Conservation (phyloP, 1,140 invertebrate genomes). For the Cotesia glomerata region DNA sequence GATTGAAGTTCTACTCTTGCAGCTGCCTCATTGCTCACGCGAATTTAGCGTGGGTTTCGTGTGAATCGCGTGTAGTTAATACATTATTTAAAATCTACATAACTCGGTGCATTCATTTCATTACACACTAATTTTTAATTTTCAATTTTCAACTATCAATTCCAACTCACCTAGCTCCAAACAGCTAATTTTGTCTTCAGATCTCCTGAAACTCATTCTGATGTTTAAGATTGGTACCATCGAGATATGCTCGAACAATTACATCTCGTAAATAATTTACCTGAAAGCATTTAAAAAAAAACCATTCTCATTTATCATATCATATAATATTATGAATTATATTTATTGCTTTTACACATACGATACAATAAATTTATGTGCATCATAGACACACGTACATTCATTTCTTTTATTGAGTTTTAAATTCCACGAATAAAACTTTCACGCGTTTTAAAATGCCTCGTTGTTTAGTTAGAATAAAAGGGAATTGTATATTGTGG, state of each 20-base stretch:
- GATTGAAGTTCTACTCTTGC: conserved; percentile 16
- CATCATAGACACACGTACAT: background rate
- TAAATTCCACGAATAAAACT: conserved; percentile 5
- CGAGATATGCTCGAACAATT: no score
- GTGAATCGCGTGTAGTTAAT: conserved; percentile 17
- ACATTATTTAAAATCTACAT: background rate
- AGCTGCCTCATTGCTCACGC: conserved; percentile 15
- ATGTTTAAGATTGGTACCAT: no score
- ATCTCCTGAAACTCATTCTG: no score
- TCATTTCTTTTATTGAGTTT: background rate
- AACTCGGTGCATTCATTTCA: background rate
- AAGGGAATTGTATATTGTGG: background rate
- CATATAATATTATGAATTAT: no score
- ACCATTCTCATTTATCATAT: no score
- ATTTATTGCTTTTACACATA: background rate
- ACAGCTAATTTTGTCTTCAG: no score
- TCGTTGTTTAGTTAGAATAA: background rate
- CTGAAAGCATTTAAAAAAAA: no score
- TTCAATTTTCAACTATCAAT: no score
- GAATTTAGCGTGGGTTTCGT: conserved; percentile 16
- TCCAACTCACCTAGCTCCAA: no score
- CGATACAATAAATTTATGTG: no score
- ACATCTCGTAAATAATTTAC: no score
- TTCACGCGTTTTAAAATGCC: conserved; percentile 10
- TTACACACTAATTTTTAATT: no score